Conservation (phyloP, 2,888 invertebrate genomes). For the Dendrolimus houi region DNA sequence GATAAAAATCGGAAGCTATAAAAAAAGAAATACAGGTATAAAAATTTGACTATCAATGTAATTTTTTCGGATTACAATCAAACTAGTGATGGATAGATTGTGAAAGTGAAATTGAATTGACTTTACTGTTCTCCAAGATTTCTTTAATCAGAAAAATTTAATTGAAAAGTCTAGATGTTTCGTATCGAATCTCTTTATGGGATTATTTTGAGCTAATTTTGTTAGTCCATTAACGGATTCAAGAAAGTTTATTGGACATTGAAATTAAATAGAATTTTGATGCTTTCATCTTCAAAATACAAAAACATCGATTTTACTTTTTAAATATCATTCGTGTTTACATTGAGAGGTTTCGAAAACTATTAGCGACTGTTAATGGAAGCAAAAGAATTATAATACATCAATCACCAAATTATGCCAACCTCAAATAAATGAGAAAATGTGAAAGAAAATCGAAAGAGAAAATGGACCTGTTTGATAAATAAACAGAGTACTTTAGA, state of each 20-base stretch:
- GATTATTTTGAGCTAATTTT: slow-evolving; percentile 8
- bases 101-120: neutral
- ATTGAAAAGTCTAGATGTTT: neutral
- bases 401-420: no score
- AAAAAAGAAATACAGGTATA: neutral
- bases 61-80: neutral
- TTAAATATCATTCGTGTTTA: no score
- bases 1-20: slow-evolving; percentile 28
- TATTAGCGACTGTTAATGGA: no score
- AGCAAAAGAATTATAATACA: no score
- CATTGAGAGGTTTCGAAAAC: no score
- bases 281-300: no score
- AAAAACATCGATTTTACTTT: no score
- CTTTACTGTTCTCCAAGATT: neutral
- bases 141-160: neutral
- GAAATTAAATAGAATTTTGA: neutral
- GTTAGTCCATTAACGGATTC: neutral
- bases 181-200: neutral
- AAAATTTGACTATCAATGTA: neutral
- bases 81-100: neutral
- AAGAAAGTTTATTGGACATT: neutral
- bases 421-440: no score
- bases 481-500: no score
- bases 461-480: no score
- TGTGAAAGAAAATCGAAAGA: no score